Evolutionary conservation across 2,113 vertebrate genomes (phyloP).

Genomic region (Chauna torquata): DNA sequence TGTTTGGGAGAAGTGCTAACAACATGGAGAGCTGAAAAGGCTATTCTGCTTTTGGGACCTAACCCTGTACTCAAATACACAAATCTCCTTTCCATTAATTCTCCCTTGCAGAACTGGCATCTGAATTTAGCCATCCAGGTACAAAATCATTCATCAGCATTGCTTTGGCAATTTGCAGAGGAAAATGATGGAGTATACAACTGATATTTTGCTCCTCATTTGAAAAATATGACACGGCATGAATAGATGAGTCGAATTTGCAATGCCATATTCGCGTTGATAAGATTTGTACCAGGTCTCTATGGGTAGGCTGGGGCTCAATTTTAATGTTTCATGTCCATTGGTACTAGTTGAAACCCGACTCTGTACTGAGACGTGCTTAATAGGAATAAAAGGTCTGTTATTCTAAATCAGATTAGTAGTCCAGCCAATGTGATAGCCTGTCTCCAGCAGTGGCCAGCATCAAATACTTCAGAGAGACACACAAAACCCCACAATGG

Average conservation of each 20-base stretch:
- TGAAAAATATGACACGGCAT: not conserved
- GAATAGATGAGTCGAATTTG: not conserved
- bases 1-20: not conserved
- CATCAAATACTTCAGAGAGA: constrained; percentile 33
- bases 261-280: not conserved
- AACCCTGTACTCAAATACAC: not conserved
- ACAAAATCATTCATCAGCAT: not conserved
- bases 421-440: constrained; percentile 37
- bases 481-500: not conserved
- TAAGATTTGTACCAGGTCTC: not conserved
- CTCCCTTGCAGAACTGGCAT: not conserved
- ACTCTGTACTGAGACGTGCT: not conserved
- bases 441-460: constrained; percentile 33
- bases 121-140: not conserved
- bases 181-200: not conserved
- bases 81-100: not conserved
- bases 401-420: constrained; percentile 62
- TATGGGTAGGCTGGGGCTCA: rapidly evolving
- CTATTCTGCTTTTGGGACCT: not conserved
- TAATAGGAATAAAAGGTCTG: constrained; percentile 59
- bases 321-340: not conserved
- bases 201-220: not conserved
- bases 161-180: not conserved
- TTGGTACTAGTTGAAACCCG: constrained; percentile 42
- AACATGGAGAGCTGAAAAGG: not conserved